Evolutionary conservation across 2,113 vertebrate genomes (phyloP).

Genomic region (Strigops habroptila): DNA sequence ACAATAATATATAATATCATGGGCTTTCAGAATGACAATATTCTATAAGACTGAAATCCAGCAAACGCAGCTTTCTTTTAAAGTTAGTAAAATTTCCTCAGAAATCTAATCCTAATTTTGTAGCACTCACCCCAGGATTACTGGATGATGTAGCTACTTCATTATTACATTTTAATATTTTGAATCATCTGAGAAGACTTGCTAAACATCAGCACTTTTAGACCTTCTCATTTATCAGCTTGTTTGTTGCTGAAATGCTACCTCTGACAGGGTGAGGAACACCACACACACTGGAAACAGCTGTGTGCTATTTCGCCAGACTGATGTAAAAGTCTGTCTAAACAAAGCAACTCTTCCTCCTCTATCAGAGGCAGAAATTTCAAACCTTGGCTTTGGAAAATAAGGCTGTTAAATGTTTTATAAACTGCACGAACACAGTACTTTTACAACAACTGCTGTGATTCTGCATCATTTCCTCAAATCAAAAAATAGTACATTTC

Average conservation of each 20-base stretch:
- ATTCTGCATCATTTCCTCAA: constrained; percentile 7
- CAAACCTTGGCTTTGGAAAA: background rate
- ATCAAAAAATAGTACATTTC: background rate
- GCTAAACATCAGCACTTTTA: background rate
- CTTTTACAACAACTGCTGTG: background rate
- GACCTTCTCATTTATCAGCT: background rate
- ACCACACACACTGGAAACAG: background rate
- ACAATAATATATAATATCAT: background rate
- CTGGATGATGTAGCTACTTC: background rate
- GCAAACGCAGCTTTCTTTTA: background rate
- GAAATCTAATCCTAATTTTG: background rate
- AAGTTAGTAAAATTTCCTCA: background rate
- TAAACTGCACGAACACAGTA: background rate
- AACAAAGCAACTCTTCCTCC: background rate
- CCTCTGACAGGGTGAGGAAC: background rate
- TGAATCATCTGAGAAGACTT: background rate
- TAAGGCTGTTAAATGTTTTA: background rate
- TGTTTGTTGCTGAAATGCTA: background rate
- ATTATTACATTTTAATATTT: background rate
- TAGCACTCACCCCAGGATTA: background rate
- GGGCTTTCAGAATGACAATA: background rate
- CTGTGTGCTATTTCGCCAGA: background rate
- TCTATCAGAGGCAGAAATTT: background rate
- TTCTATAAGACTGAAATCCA: background rate
- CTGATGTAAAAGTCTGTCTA: background rate